Evolutionary conservation across 2,888 invertebrate species (phyloP), one percentile per base, ranked within the genome.

Genomic region (Diploptera punctata): DNA sequence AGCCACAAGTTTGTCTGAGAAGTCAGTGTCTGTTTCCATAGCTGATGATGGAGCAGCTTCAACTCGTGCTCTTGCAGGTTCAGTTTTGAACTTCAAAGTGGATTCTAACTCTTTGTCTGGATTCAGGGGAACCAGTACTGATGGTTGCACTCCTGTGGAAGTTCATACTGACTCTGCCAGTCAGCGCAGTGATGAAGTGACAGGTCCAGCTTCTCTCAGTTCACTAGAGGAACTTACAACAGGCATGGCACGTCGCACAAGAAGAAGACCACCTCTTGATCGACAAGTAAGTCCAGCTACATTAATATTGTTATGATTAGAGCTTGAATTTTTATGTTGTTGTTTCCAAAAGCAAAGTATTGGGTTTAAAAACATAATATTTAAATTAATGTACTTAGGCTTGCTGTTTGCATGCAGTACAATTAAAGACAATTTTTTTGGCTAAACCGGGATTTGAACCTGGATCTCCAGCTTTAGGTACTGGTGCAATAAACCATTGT

Each of bases 31-130:
- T 74, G 86, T 86, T 57, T 89, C 89, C 67, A 87, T 88, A 60
- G 86, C 88, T 60, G 91, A 91, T 79, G 88, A 88, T 78, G 89
- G 88, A 1, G 87, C 86, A 19, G 92, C 92, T 21, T 93, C 92
- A 54, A 92, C 91, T 0, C 86, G 90, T 77, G 94, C 92, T 47
- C 83, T 93, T 75, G 93, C 93, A 54, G 94, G 94, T 19, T 93
- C 93, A 19, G 88, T 91, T 78, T 83, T 90, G 74, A 90, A 89
- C 79, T 90, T 89, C 79, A 90, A 89, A 84, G 88, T 89, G 43
- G 73, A 72, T 29, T 65, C 73, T 18, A 52, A 33, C n/a, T 70
- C 70, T 19, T 49, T 70, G 49, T 61, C 70, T 16, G 61, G 61
- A 18, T 61, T 44, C 21, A 18, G 49, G 19, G 70, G 70, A 49